Base-by-base conservation (phyloP, 2,888 invertebrate species). In the Zhengitettix transpicula region DNA sequence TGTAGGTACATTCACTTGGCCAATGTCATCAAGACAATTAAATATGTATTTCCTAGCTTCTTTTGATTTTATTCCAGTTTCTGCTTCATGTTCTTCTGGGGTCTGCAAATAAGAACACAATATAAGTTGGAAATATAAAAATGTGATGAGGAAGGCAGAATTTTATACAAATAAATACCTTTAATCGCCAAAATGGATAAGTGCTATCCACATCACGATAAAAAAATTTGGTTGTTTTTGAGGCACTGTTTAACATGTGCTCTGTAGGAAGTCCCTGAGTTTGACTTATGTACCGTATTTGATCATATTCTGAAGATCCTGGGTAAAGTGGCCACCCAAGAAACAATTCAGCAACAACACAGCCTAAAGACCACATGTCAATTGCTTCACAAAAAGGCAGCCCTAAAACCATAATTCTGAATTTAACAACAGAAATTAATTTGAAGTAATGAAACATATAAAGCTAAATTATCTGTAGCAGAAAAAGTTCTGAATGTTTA, bases 351-450 rank as follows among this genome's bases (percentile, higher is more conserved):
- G 99, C 99, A 55, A 99, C 97, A 64, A 99, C 99, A 76, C 99
- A 99, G 61, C 99, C 99, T 66, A 99, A 78, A 9, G 97, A 98
- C 99, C 99, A 99, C 98, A 99, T 99, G 76, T 99, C 99, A 69
- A 99, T 99, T 14, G 98, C 95, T 75, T 99, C 99, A 78, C 96
- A 96, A 78, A 99, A 99, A 63, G 97, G 98, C 68, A 99, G 78
- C 28, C 99, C 74, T 73, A 63, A n/a, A 66, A 63, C 41, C 58
- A 28, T 28, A 28, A 28, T 28, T 28, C 28, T 5, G 28, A 28
- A 28, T 28, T 28, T 28, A 28, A 28, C 28, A 28, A 28, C 28
- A 28, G 28, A 28, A n/a, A n/a, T n/a, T 28, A 28, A 28, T 28
- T 28, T 28, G 7, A 28, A 28, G 52, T 16, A 10, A 42, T 52